A percentile compares a stretch with the other conserved stretches of the same genome.
phyloP scores from a whole-genome alignment of 2,797 vertebrate species.

The Peromyscus eremicus region DNA sequence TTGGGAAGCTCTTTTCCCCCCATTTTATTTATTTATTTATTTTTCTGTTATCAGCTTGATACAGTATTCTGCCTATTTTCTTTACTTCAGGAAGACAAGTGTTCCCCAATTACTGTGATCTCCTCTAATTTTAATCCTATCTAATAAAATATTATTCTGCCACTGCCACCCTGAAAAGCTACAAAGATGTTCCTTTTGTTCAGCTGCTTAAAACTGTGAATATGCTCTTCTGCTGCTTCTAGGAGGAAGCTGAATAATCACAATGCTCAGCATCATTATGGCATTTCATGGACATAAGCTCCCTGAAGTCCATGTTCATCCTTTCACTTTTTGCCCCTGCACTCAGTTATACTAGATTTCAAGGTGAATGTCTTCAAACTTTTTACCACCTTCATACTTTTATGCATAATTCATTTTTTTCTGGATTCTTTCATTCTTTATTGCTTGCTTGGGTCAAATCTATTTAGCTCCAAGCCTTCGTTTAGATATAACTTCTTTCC shows the following conservation, averaged over 20 bases:
- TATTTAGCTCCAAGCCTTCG: not conserved
- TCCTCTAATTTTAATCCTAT: not conserved
- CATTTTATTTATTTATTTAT: too few species aligned
- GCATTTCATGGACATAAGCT: not conserved
- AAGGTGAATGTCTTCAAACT: conserved; percentile 11
- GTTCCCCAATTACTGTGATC: not conserved
- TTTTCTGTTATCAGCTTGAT: too few species aligned
- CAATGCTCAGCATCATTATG: not conserved
- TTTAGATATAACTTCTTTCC: conserved; percentile 14
- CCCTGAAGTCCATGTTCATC: not conserved
- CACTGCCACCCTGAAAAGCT: not conserved
- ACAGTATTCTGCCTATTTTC: not conserved
- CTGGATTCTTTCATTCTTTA: not conserved
- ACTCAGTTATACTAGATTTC: not conserved
- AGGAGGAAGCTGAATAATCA: not conserved
- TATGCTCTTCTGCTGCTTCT: not conserved
- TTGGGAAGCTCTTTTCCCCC: not conserved
- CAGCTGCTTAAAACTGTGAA: not conserved
- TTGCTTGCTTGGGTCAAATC: not conserved
- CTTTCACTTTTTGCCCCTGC: not conserved
- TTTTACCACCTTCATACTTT: not conserved
- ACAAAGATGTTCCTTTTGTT: not conserved
- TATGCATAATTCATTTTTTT: not conserved
- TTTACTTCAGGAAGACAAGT: not conserved
- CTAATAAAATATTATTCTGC: not conserved